phyloP scores from a whole-genome alignment of 2,113 vertebrate species.

The Pelobates fuscus region DNA sequence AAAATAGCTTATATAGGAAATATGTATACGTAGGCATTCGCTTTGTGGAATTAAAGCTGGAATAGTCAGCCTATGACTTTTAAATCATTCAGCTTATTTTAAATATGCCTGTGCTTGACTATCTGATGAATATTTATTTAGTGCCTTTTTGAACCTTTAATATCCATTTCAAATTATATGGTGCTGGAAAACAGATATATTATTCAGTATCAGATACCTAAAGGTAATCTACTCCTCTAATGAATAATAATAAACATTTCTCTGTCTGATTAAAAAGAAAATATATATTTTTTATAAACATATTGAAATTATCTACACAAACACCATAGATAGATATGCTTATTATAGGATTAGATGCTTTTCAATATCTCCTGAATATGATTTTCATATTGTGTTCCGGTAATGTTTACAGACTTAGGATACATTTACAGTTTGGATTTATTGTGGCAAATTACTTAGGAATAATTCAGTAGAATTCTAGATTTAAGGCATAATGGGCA shows the following conservation, averaged over 20 bases:
- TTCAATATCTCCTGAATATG: too few species aligned
- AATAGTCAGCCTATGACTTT: constrained; percentile 4
- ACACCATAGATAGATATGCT: too few species aligned
- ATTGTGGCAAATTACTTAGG: neutral
- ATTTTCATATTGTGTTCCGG: neutral
- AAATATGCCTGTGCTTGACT: constrained; percentile 19
- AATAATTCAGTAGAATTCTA: constrained; percentile 9
- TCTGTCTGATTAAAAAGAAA: neutral
- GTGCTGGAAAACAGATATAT: constrained; percentile 5
- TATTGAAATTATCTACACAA: too few species aligned
- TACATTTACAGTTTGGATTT: neutral
- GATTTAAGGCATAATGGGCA: constrained; percentile 1
- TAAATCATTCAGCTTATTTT: constrained; percentile 44
- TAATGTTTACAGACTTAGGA: neutral
- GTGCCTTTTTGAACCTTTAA: constrained; percentile 31
- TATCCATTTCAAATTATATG: constrained; percentile 16
- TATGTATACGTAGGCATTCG: constrained; percentile 38
- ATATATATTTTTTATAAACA: too few species aligned
- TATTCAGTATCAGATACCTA: neutral
- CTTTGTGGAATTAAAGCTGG: too few species aligned
- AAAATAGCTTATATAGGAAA: constrained; percentile 35
- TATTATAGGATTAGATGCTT: too few species aligned
- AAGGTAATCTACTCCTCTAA: neutral
- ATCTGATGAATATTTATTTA: neutral
- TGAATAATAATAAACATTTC: neutral